These are phyloP conservation scores for Verasper variegatus DNA, from an alignment of 2,113 vertebrate genomes.

Conservation along the genomic window DNA sequence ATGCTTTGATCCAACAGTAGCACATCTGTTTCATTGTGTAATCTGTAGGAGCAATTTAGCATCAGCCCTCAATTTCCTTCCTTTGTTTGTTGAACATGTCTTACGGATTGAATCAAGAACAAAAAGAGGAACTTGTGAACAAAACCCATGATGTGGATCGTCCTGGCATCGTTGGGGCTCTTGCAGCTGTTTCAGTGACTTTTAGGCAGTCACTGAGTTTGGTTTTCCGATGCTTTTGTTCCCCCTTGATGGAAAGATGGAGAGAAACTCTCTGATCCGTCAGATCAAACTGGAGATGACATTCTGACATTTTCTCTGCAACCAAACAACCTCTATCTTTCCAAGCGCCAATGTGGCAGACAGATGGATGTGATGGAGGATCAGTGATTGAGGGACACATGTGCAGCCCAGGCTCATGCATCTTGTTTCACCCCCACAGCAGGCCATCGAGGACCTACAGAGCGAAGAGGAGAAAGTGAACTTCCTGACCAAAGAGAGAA, in stretches of 20 bases:
- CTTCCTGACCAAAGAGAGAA: constrained; percentile 80
- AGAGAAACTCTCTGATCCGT: constrained; percentile 12
- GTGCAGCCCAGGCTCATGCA: constrained; percentile 50
- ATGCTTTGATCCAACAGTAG: constrained; percentile 62
- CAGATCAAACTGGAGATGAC: constrained; percentile 23
- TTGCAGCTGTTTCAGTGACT: constrained; percentile 10
- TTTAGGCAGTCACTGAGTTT: neutral
- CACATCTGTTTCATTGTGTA: constrained; percentile 25
- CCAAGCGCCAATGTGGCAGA: constrained; percentile 48
- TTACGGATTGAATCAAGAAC: neutral
- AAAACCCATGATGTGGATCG: neutral
- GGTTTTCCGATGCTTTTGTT: neutral
- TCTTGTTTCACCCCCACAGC: constrained; percentile 65
- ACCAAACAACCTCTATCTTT: constrained; percentile 36
- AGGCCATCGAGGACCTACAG: constrained; percentile 82
- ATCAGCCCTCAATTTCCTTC: constrained; percentile 36
- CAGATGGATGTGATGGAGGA: constrained; percentile 42
- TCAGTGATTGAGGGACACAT: constrained; percentile 50
- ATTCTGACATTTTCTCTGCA: constrained; percentile 28
- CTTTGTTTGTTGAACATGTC: constrained; percentile 23
- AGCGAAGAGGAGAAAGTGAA: constrained; percentile 83
- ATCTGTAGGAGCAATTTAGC: constrained; percentile 39
- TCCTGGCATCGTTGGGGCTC: neutral
- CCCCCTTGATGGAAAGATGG: constrained; percentile 6
- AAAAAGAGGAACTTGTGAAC: no score